Base-by-base conservation (phyloP, 2,113 vertebrate genomes). In the Amazona vittata region DNA sequence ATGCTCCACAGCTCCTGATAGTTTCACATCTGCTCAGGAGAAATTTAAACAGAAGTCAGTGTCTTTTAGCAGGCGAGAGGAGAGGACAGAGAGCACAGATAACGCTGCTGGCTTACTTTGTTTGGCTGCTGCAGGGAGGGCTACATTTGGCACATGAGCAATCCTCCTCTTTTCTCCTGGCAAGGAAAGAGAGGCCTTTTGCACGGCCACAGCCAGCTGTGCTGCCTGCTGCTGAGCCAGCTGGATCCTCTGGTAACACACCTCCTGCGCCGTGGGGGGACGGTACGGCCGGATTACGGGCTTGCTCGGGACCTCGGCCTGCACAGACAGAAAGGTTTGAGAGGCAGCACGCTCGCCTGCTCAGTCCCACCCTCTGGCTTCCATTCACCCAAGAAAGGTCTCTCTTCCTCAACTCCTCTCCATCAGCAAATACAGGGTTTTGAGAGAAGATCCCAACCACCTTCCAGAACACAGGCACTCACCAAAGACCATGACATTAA, bases 191-290 rank as follows among this genome's bases (percentile, higher is more conserved):
- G 96, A 94, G 26, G 82, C 92, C 95, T 76, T 97, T 62, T 50
- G 98, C 93, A 82, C 98, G 41, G 57, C 93, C 5, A 96, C 95
- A 4, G 97, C 98, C 50, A 98, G 97, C 86, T 98, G 98, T 39
- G 97, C 95, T 0, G 97, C 11, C 96, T 99, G 99, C 95, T 98
- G 98, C 97, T 99, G 99, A 0, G 99, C 99, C 82, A 98, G 97
- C 97, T 99, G 98, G 97, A 99, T 99, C 35, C 99, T 98, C 93
- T 98, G 98, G 96, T 99, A 99, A 89, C 99, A 99, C 46, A 99
- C 98, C 96, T 99, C 99, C 97, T 99, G 99, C 1, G 99, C 98
- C 0, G 99, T 98, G 12, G 98, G 98, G 22, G 98, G 98, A 73
- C 98, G 98, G 94, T 98, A 98, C 0, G 98, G 98, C 41, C 96